Evolutionary conservation across 2,888 invertebrate species (phyloP).

Genomic region (Acanthacorydalis orientalis): DNA sequence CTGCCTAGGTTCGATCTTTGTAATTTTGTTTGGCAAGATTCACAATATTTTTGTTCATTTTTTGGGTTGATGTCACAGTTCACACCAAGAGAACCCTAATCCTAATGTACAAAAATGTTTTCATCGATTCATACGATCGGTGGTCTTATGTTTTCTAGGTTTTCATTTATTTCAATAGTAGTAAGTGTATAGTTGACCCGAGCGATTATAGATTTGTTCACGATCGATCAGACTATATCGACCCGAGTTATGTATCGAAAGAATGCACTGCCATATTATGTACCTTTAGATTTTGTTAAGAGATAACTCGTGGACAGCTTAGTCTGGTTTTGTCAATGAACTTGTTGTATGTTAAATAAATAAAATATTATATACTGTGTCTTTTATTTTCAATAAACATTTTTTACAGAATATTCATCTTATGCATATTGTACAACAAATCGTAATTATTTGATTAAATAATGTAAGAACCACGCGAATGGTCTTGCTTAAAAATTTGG

Average conservation of each 20-base stretch:
- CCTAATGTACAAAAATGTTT: slow-evolving; percentile 1
- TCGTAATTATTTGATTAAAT: no score
- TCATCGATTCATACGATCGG: background rate
- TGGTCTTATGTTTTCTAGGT: background rate
- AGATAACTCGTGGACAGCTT: background rate
- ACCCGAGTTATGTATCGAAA: background rate
- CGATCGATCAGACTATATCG: background rate
- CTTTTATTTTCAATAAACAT: no score
- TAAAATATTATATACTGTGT: background rate
- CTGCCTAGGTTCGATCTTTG: background rate
- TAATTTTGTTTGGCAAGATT: background rate
- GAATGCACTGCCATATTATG: slow-evolving; percentile 4
- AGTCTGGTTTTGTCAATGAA: background rate
- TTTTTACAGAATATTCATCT: no score
- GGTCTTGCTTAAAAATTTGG: no score
- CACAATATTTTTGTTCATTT: background rate
- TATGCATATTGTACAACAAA: no score
- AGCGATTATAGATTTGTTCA: background rate
- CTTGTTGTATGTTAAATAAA: slow-evolving; percentile 3
- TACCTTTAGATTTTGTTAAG: slow-evolving; percentile 1
- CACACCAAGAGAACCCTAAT: background rate
- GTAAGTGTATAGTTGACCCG: background rate
- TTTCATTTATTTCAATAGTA: background rate
- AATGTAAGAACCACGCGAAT: no score
- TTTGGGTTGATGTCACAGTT: background rate